Evolutionary conservation across 2,888 invertebrate species (phyloP).

Genomic region (Lymantria dispar): DNA sequence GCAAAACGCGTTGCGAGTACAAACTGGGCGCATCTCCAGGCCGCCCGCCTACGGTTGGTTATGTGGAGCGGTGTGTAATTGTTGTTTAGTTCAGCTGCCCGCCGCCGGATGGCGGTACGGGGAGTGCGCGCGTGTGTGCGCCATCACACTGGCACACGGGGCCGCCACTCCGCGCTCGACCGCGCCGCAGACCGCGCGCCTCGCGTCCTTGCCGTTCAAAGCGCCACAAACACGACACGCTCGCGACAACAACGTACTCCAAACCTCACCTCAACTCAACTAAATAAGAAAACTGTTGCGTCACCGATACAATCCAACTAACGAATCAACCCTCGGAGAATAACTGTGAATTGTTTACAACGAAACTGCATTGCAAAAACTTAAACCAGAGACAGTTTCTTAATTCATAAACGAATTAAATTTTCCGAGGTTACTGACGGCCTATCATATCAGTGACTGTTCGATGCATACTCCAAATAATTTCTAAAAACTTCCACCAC

Average conservation of each 20-base stretch:
- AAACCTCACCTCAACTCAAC: slow-evolving; percentile 40
- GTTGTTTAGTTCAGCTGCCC: slow-evolving; percentile 59
- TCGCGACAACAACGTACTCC: slow-evolving; percentile 62
- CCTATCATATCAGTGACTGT: slow-evolving; percentile 66
- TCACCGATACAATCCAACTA: slow-evolving; percentile 37
- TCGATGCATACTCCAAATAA: slow-evolving; percentile 33
- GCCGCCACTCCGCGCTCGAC: slow-evolving; percentile 79
- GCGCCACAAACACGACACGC: slow-evolving; percentile 57
- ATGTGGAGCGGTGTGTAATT: slow-evolving; percentile 33
- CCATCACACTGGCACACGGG: slow-evolving; percentile 63
- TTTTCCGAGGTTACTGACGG: slow-evolving; percentile 42
- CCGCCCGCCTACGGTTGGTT: not conserved
- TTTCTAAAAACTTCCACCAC: slow-evolving; percentile 31
- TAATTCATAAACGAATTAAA: slow-evolving; percentile 32
- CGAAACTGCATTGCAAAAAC: slow-evolving; percentile 23
- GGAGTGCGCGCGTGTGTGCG: slow-evolving; percentile 70
- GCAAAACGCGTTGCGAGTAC: not conserved
- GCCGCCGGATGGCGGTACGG: slow-evolving; percentile 61
- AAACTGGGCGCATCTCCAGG: not conserved
- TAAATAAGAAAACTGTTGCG: slow-evolving; percentile 59
- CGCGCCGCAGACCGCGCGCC: slow-evolving; percentile 74
- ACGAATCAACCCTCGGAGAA: slow-evolving; percentile 32
- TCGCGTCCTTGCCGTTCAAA: slow-evolving; percentile 55
- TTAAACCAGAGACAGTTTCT: slow-evolving; percentile 29
- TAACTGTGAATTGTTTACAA: slow-evolving; percentile 35